Conservation (phyloP, 2,113 vertebrate species). For the Neolamprologus falcicula region DNA sequence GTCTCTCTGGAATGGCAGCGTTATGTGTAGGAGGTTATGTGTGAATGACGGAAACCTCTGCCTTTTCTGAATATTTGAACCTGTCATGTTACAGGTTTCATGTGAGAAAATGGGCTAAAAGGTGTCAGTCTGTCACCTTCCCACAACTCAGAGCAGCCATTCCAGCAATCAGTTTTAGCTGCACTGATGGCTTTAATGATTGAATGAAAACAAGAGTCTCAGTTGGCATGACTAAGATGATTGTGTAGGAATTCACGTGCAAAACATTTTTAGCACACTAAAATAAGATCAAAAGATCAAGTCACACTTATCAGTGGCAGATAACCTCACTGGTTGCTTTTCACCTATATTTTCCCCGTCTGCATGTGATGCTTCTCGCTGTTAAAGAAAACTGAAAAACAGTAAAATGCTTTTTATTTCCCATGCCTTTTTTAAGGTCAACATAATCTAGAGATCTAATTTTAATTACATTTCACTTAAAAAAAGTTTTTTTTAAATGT, state of each 20-base stretch:
- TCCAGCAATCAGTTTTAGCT: background rate
- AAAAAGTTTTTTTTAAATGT: background rate
- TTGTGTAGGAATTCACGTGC: background rate
- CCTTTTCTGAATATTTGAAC: background rate
- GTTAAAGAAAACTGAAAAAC: background rate
- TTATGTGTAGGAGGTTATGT: conserved; percentile 6
- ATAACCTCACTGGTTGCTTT: background rate
- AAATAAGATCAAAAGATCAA: background rate
- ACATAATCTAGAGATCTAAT: background rate
- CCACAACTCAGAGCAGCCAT: background rate
- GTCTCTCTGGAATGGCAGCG: background rate
- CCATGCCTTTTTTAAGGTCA: background rate
- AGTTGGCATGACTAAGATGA: background rate
- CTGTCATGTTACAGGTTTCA: conserved; percentile 11
- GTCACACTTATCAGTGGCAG: background rate
- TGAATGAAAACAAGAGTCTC: background rate
- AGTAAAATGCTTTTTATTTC: background rate
- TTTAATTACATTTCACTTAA: background rate
- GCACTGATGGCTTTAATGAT: background rate
- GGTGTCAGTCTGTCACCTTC: background rate
- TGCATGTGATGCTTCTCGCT: background rate
- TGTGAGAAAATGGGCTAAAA: background rate
- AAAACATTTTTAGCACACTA: background rate
- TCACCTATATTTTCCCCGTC: background rate
- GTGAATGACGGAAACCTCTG: conserved; percentile 6